Base-by-base conservation (phyloP, 1,140 invertebrate species). In the Trichogramma pretiosum region DNA sequence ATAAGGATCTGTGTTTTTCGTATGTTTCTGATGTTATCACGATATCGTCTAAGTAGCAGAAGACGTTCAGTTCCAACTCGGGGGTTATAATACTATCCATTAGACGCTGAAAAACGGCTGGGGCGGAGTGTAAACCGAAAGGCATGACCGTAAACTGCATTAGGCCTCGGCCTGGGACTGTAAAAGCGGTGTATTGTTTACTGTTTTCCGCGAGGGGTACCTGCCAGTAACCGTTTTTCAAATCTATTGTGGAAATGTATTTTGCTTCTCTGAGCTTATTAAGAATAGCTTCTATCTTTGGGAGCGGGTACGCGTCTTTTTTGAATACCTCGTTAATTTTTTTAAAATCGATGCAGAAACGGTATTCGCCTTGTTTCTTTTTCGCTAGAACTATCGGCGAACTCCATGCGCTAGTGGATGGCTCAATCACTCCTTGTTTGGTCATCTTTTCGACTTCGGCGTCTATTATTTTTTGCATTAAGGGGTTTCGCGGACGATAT, bases 331-430 rank as follows among this genome's bases (percentile, higher is more conserved):
- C n/a, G n/a, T n/a, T n/a, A n/a, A n/a, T n/a, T n/a, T n/a, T n/a
- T n/a, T n/a, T n/a, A n/a, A n/a, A n/a, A n/a, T n/a, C n/a, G n/a
- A n/a, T n/a, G n/a, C n/a, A n/a, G n/a, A n/a, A n/a, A n/a, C n/a
- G n/a, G n/a, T n/a, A n/a, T n/a, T n/a, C n/a, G n/a, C n/a, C n/a
- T n/a, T n/a, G n/a, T n/a, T n/a, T n/a, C n/a, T n/a, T n/a, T n/a
- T n/a, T n/a, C 0, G 76, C 67, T 10, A 77, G 33, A 0, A 78
- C 65, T 0, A 75, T 54, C 3, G 72, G 75, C 0, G 66, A 65
- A 8, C 63, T 55, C 67, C 74, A 80, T 0, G 68, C 56, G 11
- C 61, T 67, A 0, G 56, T 54, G 5, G 64, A 65, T 1, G 66
- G 64, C 51, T 68, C 61, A 2, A 75, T 65, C 0, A 74, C 50